Conservation (phyloP, 2,888 invertebrate species). For the Bombyx huttoni region DNA sequence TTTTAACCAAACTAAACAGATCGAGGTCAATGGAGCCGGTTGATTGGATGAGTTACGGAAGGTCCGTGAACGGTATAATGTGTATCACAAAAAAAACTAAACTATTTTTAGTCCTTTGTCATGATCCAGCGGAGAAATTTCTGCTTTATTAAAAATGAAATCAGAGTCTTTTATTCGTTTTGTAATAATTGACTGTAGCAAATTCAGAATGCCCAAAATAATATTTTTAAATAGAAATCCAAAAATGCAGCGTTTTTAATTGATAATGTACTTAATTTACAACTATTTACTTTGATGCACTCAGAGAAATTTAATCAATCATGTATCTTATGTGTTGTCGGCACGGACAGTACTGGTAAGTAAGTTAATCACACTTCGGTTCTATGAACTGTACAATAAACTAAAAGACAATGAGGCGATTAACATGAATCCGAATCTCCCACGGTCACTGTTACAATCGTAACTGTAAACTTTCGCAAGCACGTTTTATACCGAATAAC, state of each 20-base stretch:
- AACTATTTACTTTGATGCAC: too few relatives aligned
- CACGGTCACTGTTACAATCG: constrained; percentile 26
- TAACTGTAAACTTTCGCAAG: constrained; percentile 22
- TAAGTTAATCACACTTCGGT: background rate
- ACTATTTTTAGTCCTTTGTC: background rate
- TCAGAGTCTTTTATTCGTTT: too few relatives aligned
- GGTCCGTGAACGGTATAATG: background rate
- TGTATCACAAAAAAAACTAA: background rate
- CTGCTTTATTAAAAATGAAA: too few relatives aligned
- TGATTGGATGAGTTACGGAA: constrained; percentile 11
- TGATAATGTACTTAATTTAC: too few relatives aligned
- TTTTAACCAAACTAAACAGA: constrained; percentile 6
- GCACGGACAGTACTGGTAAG: background rate
- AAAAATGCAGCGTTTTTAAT: too few relatives aligned
- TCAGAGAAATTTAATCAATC: too few relatives aligned
- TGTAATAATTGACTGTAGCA: too few relatives aligned
- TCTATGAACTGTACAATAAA: constrained; percentile 7
- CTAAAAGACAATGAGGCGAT: constrained; percentile 17
- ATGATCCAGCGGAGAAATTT: too few relatives aligned
- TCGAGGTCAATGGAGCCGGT: constrained; percentile 12
- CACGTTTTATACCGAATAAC: constrained; percentile 7
- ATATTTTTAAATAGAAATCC: too few relatives aligned
- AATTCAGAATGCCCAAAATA: too few relatives aligned
- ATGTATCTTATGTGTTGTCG: too few relatives aligned
- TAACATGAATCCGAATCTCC: constrained; percentile 16